A percentile compares a stretch with the other conserved stretches of the same genome.
Conservation (phyloP, 2,888 invertebrate genomes). For the Ichneumoninae sp. region DNA sequence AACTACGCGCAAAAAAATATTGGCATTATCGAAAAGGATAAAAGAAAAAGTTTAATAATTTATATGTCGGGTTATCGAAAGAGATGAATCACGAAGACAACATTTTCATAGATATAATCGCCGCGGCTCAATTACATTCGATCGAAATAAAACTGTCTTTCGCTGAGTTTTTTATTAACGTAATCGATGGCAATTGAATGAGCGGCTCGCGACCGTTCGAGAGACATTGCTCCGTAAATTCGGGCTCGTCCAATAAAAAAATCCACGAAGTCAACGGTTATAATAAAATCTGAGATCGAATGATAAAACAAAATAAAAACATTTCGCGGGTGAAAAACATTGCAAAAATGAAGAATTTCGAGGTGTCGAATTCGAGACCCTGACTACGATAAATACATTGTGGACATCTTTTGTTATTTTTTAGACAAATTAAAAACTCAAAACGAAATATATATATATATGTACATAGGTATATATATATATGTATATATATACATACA, state of each 20-base stretch:
- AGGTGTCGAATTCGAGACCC: slow-evolving; percentile 53
- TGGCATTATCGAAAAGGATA: too few relatives aligned
- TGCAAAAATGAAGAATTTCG: slow-evolving; percentile 55
- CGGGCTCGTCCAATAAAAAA: not conserved
- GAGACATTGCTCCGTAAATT: not conserved
- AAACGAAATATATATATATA: too few relatives aligned
- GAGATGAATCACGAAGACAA: not conserved
- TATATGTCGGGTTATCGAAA: too few relatives aligned
- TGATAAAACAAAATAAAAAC: not conserved
- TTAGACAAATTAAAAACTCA: not conserved
- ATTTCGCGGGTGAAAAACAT: not conserved
- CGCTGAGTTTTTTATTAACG: slow-evolving; percentile 10
- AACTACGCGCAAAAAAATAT: too few relatives aligned
- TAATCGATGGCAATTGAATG: slow-evolving; percentile 15
- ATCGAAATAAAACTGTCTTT: not conserved
- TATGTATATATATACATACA: not conserved
- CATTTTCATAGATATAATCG: not conserved
- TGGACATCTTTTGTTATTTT: not conserved
- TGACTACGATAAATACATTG: slow-evolving; percentile 27
- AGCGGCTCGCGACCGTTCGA: not conserved
- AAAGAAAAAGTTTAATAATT: not conserved
- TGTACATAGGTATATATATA: too few relatives aligned
- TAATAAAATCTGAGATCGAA: not conserved
- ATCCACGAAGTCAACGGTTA: not conserved
- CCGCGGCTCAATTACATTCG: not conserved